phyloP scores from a whole-genome alignment of 1,140 invertebrate genomes.

The Drosophila orosa region DNA sequence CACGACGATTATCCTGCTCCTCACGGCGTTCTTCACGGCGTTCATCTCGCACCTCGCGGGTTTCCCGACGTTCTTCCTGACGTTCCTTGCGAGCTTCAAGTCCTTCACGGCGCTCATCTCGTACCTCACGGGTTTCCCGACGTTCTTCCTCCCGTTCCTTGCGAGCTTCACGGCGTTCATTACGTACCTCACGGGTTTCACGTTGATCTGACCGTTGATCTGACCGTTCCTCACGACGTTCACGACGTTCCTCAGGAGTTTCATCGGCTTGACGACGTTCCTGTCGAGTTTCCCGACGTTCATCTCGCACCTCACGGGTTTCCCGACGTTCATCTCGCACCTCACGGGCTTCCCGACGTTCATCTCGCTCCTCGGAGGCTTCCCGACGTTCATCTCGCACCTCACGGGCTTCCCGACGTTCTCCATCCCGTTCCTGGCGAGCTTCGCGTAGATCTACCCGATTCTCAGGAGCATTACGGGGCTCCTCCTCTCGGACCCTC shows the following conservation, averaged over 20 bases:
- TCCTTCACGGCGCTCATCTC: constrained; percentile 3
- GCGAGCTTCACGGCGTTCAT: constrained; percentile 14
- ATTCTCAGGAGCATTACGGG: not conserved
- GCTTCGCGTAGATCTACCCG: not conserved
- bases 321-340: not conserved
- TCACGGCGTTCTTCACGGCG: constrained; percentile 8
- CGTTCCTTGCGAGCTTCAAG: no score
- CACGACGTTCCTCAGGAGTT: not conserved
- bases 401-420: not conserved
- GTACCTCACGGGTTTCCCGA: not conserved
- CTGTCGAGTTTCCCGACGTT: not conserved
- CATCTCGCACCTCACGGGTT: not conserved
- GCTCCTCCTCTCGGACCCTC: constrained; percentile 2
- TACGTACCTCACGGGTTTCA: not conserved
- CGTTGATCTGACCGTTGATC: no score
- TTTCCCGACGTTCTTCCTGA: not conserved
- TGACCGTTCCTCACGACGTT: not conserved
- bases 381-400: constrained; percentile 1
- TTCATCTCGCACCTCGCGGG: not conserved
- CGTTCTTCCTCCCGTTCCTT: not conserved
- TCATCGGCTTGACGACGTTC: constrained; percentile 2
- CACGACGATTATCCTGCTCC: not conserved
- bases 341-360: not conserved
- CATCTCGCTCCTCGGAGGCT: no score
- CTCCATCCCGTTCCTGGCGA: not conserved